Conservation (phyloP, 2,113 vertebrate genomes). For the Motacilla alba region DNA sequence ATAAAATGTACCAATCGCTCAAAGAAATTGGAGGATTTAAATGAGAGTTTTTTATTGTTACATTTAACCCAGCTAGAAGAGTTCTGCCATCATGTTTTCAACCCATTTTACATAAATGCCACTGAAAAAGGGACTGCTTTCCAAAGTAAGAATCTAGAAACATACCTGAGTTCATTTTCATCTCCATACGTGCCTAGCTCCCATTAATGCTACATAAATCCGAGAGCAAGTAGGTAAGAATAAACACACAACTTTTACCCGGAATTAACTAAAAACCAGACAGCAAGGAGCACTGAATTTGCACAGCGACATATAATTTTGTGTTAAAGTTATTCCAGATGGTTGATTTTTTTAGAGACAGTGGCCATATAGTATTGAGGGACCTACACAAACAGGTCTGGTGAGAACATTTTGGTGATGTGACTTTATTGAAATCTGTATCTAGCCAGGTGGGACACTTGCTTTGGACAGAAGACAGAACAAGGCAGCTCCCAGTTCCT, state of each 20-base stretch:
- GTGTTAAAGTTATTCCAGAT: neutral
- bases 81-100: neutral
- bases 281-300: neutral
- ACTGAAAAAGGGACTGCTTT: neutral
- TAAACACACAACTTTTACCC: conserved; percentile 10
- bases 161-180: neutral
- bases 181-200: neutral
- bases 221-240: neutral
- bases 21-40: neutral
- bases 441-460: neutral
- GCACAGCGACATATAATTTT: neutral
- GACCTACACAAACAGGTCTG: neutral
- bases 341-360: neutral
- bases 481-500: neutral
- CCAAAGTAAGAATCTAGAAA: conserved; percentile 5
- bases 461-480: neutral
- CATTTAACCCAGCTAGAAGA: neutral
- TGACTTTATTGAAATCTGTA: neutral
- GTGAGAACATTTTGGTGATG: neutral
- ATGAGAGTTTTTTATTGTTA: neutral
- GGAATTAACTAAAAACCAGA: neutral
- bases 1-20: neutral
- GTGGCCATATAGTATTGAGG: neutral
- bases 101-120: neutral
- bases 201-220: conserved; percentile 12